Conservation (phyloP, 2,888 invertebrate species). For the Cosmia trapezina region DNA sequence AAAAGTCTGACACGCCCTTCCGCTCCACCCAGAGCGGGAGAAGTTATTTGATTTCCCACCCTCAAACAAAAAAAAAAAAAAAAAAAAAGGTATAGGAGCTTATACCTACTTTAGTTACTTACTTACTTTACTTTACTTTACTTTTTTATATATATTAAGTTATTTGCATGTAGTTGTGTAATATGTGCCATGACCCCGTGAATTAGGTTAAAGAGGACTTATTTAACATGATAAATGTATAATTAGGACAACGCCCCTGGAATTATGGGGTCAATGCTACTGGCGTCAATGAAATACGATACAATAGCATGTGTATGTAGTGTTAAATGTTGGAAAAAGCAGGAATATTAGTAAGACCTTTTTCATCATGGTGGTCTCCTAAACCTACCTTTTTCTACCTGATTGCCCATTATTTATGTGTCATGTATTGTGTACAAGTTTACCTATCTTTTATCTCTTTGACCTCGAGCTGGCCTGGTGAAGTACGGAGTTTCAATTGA, state of each 20-base stretch:
- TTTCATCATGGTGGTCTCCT: background rate
- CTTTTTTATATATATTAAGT: background rate
- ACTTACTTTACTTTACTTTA: no score
- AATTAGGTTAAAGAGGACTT: conserved; percentile 20
- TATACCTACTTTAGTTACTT: no score
- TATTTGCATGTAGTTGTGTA: background rate
- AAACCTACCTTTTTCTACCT: no score
- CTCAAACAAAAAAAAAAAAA: no score
- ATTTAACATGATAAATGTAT: conserved; percentile 26
- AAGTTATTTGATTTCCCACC: no score
- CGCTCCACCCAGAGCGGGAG: no score
- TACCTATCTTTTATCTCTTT: no score
- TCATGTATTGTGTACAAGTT: no score
- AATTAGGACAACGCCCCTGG: conserved; percentile 31
- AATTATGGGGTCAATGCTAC: conserved; percentile 39
- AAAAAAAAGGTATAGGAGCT: no score
- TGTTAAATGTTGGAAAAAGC: background rate
- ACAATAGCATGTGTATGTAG: conserved; percentile 2
- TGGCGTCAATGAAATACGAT: conserved; percentile 33
- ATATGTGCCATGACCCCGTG: conserved; percentile 12
- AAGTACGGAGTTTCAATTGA: background rate
- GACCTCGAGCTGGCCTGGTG: background rate
- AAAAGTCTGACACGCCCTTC: no score
- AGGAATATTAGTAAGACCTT: background rate
- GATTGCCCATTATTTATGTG: no score